These are phyloP conservation scores for Mamestra configurata DNA, from an alignment of 1,140 invertebrate species.

Conservation along the genomic window DNA sequence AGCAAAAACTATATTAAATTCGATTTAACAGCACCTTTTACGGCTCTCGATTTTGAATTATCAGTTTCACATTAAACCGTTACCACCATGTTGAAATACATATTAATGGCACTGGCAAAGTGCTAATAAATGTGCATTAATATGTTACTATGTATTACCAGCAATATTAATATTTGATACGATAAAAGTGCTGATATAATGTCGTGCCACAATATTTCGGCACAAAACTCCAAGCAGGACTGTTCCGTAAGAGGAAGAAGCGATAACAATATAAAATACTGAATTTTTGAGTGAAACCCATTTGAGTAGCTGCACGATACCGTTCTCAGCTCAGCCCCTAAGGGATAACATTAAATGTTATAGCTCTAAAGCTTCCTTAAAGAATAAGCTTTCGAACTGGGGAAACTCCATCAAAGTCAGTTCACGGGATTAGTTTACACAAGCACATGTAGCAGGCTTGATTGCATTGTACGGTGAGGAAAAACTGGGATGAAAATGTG, in stretches of 20 bases:
- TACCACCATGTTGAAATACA: background rate
- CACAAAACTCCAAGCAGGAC: constrained; percentile 16
- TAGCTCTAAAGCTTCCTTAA: constrained; percentile 39
- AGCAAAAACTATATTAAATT: no score
- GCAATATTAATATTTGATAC: background rate
- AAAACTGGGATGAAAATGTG: constrained; percentile 19
- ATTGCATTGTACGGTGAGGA: constrained; percentile 17
- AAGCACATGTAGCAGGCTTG: constrained; percentile 11
- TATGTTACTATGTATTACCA: background rate
- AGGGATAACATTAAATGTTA: constrained; percentile 41
- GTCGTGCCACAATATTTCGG: background rate
- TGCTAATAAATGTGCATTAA: background rate
- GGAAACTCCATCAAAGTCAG: constrained; percentile 44
- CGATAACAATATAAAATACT: constrained; percentile 34
- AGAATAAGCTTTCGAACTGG: constrained; percentile 40
- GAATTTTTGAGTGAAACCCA: constrained; percentile 39
- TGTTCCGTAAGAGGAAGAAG: constrained; percentile 15
- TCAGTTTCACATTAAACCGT: no score
- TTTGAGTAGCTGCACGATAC: constrained; percentile 37
- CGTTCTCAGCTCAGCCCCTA: constrained; percentile 34
- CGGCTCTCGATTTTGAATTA: background rate
- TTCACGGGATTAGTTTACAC: constrained; percentile 20
- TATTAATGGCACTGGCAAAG: background rate
- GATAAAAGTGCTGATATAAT: background rate
- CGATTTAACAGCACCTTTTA: no score